Conservation (phyloP, 2,888 invertebrate genomes). For the Pandemis heparana region DNA sequence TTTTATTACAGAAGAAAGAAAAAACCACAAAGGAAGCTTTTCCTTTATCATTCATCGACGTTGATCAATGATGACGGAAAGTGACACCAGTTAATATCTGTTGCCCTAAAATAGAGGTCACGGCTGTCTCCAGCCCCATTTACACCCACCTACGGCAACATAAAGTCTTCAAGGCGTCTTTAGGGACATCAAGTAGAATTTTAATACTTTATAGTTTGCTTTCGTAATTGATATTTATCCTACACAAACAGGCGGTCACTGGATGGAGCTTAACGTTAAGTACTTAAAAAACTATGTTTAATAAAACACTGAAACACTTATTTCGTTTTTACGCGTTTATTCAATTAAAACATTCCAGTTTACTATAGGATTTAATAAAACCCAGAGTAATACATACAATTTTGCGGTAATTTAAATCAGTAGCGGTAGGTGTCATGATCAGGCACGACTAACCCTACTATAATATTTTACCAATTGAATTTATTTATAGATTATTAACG, state of each 20-base stretch:
- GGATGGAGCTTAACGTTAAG: too few species aligned
- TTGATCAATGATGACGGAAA: slow-evolving; percentile 26
- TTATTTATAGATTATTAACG: too few species aligned
- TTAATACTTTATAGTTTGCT: not conserved
- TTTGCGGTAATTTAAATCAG: not conserved
- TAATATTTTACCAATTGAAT: too few species aligned
- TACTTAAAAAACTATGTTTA: not conserved
- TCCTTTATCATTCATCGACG: slow-evolving; percentile 33
- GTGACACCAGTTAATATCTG: slow-evolving; percentile 25
- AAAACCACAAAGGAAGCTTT: not conserved
- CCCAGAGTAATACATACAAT: slow-evolving; percentile 1
- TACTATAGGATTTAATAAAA: not conserved
- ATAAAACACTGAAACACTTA: not conserved
- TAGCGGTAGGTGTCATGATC: too few species aligned
- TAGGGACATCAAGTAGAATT: not conserved
- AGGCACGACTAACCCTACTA: too few species aligned
- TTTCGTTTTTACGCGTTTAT: too few species aligned
- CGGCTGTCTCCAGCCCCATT: slow-evolving; percentile 2
- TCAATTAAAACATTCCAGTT: too few species aligned
- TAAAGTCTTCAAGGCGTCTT: slow-evolving; percentile 15
- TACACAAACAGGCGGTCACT: not conserved
- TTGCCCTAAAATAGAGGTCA: slow-evolving; percentile 24
- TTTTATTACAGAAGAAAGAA: not conserved
- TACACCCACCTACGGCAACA: slow-evolving; percentile 4
- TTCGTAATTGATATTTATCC: not conserved